Evolutionary conservation across 2,797 vertebrate genomes (phyloP).

Genomic region (Tolypeutes matacus): DNA sequence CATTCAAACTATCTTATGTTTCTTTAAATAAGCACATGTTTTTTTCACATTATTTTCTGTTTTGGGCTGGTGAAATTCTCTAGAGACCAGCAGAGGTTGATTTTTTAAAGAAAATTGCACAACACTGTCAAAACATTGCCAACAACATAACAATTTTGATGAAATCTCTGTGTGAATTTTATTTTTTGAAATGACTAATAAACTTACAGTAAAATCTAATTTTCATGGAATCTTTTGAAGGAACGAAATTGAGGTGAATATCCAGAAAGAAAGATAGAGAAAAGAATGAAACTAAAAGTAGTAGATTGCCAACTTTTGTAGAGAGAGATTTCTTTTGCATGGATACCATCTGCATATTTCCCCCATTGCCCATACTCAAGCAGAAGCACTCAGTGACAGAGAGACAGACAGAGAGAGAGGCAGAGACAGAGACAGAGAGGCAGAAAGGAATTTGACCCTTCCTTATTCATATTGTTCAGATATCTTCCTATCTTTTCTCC

Average conservation of each 20-base stretch:
- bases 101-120: conserved; percentile 7
- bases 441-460: not conserved
- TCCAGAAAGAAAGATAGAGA: not conserved
- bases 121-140: conserved; percentile 57
- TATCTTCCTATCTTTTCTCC: not conserved
- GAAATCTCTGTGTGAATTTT: conserved; percentile 19
- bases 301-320: conserved; percentile 14
- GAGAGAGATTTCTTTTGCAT: not conserved
- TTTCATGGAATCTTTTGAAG: conserved; percentile 30
- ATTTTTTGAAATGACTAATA: conserved; percentile 60
- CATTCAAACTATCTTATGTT: conserved; percentile 45
- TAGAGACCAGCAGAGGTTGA: conserved; percentile 10
- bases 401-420: not conserved
- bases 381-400: not conserved
- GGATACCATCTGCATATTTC: not conserved
- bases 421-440: too few relatives aligned
- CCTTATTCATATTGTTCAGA: not conserved
- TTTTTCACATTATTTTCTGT: conserved; percentile 19
- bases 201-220: conserved; percentile 46
- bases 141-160: conserved; percentile 4
- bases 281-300: conserved; percentile 26
- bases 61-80: conserved; percentile 32
- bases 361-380: not conserved
- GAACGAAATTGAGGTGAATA: not conserved
- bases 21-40: conserved; percentile 62